A percentile compares a stretch with the other conserved stretches of the same genome.
phyloP scores from a whole-genome alignment of 2,797 vertebrate species.

The Gobio occitaniae region DNA sequence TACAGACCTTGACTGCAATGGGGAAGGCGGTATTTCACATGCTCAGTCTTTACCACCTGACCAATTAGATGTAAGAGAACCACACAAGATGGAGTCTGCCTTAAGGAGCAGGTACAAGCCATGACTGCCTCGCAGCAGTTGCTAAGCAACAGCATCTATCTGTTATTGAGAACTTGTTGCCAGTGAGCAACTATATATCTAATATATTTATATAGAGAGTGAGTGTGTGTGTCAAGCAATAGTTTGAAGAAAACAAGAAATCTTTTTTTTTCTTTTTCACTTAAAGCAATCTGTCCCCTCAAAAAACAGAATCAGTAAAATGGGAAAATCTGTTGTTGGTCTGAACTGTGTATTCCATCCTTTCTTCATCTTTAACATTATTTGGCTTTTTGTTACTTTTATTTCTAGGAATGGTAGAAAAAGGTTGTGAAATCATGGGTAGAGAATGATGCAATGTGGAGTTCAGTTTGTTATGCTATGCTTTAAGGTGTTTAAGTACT shows the following conservation, averaged over 20 bases:
- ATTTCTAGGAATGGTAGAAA: not conserved
- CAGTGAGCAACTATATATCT: conserved; percentile 71
- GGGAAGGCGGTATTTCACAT: conserved; percentile 65
- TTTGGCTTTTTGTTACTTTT: conserved; percentile 17
- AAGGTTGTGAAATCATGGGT: not conserved
- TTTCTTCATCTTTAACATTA: not conserved
- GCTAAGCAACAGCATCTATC: conserved; percentile 82
- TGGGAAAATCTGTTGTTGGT: not conserved
- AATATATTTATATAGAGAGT: conserved; percentile 73
- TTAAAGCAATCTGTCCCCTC: conserved; percentile 6
- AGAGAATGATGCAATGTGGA: not conserved
- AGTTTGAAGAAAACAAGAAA: not conserved
- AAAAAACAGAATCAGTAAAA: conserved; percentile 5
- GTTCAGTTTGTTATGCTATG: conserved; percentile 5
- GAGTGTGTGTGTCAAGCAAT: conserved; percentile 59
- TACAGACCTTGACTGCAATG: conserved; percentile 69
- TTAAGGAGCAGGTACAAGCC: conserved; percentile 74
- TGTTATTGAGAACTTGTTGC: conserved; percentile 79
- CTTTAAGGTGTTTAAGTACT: not conserved
- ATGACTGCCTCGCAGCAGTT: conserved; percentile 77
- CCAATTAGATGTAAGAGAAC: conserved; percentile 79
- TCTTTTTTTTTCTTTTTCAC: not conserved
- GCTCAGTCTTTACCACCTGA: conserved; percentile 78
- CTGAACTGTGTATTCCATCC: not conserved
- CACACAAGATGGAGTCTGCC: conserved; percentile 77